A percentile compares a stretch with the other conserved stretches of the same genome.
phyloP scores from a whole-genome alignment of 2,113 vertebrate species.

The Bolborhynchus lineola region DNA sequence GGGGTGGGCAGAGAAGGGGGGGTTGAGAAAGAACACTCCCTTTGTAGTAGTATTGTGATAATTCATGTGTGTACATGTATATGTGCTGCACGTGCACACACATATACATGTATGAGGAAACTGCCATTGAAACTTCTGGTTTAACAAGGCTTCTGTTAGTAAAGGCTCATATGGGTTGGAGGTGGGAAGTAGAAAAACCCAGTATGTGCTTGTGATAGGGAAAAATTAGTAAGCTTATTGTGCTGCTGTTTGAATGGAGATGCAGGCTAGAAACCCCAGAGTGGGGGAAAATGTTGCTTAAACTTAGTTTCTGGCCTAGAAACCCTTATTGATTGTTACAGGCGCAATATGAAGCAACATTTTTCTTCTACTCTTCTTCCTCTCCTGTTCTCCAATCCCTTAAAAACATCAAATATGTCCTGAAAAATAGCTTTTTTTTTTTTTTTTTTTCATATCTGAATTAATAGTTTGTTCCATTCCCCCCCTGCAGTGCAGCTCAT shows the following conservation, averaged over 20 bases:
- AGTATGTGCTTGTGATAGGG: neutral
- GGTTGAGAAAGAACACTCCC: neutral
- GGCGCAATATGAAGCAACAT: neutral
- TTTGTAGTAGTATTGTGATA: neutral
- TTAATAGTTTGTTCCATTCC: neutral
- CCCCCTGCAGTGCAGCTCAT: neutral
- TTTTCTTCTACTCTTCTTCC: neutral
- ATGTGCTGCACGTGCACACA: neutral
- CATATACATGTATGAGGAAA: neutral
- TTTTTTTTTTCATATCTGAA: neutral
- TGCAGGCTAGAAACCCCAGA: slow-evolving; percentile 7
- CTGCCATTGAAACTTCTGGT: neutral
- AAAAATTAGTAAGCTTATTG: neutral
- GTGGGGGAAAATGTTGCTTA: slow-evolving; percentile 2
- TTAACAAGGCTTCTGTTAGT: neutral
- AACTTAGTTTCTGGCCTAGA: neutral
- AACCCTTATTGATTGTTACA: neutral
- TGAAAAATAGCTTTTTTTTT: neutral
- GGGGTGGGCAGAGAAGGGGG: neutral
- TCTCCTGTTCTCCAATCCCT: neutral
- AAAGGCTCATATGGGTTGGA: neutral
- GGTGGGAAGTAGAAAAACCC: neutral
- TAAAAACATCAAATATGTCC: neutral
- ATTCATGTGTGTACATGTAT: neutral
- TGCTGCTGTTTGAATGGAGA: slow-evolving; percentile 16